phyloP scores from a whole-genome alignment of 1,140 invertebrate species.

The Brachionus manjavacas region DNA sequence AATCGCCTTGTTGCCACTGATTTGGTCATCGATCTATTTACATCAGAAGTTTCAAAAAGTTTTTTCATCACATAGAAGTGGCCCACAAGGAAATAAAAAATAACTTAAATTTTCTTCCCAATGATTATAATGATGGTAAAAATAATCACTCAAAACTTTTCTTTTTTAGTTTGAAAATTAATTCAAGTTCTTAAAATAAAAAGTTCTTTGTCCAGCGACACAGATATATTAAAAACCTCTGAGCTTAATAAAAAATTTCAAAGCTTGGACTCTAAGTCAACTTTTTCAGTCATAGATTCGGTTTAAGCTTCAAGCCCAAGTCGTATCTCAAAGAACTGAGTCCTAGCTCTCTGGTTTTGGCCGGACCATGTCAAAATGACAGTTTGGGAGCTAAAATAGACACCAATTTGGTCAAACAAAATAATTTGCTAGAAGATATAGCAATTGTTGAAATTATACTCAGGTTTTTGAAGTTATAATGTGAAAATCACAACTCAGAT shows the following conservation, averaged over 20 bases:
- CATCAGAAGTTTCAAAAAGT: constrained; percentile 72
- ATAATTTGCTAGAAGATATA: constrained; percentile 64
- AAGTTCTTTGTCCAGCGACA: not conserved
- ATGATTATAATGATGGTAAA: constrained; percentile 24
- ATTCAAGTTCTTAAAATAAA: constrained; percentile 10
- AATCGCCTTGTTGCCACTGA: constrained; percentile 89
- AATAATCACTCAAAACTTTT: not conserved
- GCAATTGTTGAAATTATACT: constrained; percentile 92
- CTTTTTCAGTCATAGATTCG: not conserved
- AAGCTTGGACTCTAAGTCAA: not conserved
- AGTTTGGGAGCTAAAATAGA: not conserved
- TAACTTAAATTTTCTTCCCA: not conserved
- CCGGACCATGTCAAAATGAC: not conserved
- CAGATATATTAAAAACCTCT: not conserved
- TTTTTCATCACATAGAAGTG: constrained; percentile 90
- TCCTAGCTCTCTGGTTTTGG: not conserved
- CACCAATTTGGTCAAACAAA: not conserved
- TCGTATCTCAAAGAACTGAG: not conserved
- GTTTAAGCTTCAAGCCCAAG: not conserved
- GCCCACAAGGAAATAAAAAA: constrained; percentile 91
- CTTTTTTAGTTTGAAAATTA: not conserved
- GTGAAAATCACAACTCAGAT: constrained; percentile 95
- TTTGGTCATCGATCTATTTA: constrained; percentile 92
- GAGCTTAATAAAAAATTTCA: not conserved
- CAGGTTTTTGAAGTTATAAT: constrained; percentile 88